A percentile compares a stretch with the other conserved stretches of the same genome.
phyloP scores from a whole-genome alignment of 2,797 vertebrate species.

The Carcharodon carcharias region DNA sequence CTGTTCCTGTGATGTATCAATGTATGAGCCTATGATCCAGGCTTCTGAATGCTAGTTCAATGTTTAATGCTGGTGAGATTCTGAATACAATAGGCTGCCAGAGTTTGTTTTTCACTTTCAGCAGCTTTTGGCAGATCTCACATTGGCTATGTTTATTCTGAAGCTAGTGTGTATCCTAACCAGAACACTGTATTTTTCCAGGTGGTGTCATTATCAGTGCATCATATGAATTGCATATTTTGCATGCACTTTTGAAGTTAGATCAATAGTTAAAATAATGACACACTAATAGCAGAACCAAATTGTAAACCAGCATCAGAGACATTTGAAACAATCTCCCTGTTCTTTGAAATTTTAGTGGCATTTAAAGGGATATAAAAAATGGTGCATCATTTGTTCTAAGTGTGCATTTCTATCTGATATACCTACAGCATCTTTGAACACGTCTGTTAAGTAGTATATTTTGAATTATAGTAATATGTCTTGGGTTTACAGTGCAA shows the following conservation, averaged over 20 bases:
- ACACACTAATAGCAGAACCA: not conserved
- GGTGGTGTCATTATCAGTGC: not conserved
- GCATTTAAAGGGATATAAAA: not conserved
- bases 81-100: not conserved
- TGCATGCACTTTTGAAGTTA: not conserved
- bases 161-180: not conserved
- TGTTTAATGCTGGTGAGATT: not conserved
- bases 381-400: not conserved
- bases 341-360: not conserved
- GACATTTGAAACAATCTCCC: not conserved
- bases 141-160: not conserved
- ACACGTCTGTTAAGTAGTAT: not conserved
- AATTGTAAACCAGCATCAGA: not conserved
- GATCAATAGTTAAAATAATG: not conserved
- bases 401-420: not conserved
- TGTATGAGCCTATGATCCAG: not conserved
- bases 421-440: not conserved
- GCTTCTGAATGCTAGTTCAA: not conserved
- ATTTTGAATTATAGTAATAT: not conserved
- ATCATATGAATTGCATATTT: not conserved
- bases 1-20: not conserved
- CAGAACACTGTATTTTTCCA: not conserved
- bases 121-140: not conserved
- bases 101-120: not conserved
- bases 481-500: not conserved